phyloP scores from a whole-genome alignment of 1,140 invertebrate species.

The Homalodisca vitripennis region DNA sequence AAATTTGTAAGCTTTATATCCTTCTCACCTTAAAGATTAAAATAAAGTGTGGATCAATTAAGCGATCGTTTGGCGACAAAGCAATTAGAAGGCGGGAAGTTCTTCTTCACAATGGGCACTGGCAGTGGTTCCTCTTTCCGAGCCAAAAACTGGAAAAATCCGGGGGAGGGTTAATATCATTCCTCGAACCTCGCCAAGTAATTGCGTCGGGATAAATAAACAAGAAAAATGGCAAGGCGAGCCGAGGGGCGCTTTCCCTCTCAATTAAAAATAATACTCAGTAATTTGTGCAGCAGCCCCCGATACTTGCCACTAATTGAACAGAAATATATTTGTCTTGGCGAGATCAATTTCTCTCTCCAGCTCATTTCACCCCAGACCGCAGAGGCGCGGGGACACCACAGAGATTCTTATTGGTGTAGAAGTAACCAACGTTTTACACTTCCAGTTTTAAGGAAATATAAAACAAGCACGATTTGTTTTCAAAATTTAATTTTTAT shows the following conservation, averaged over 20 bases:
- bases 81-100: conserved; percentile 12
- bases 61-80: no score
- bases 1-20: no score
- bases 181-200: conserved; percentile 2
- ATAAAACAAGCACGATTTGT: neutral
- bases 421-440: no score
- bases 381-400: no score
- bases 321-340: neutral
- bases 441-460: no score
- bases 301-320: neutral
- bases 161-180: conserved; percentile 5
- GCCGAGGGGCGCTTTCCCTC: neutral
- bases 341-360: neutral
- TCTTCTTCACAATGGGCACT: conserved; percentile 14
- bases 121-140: conserved; percentile 13
- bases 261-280: conserved; percentile 24
- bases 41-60: no score
- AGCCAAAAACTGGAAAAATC: conserved; percentile 14
- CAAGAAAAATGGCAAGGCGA: conserved; percentile 7
- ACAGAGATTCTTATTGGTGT: no score
- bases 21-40: no score
- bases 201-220: conserved; percentile 10
- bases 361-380: no score
- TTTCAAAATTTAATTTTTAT: neutral
- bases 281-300: neutral